These are phyloP conservation scores for Dioctria linearis DNA, from an alignment of 2,888 invertebrate genomes.

Conservation along the genomic window DNA sequence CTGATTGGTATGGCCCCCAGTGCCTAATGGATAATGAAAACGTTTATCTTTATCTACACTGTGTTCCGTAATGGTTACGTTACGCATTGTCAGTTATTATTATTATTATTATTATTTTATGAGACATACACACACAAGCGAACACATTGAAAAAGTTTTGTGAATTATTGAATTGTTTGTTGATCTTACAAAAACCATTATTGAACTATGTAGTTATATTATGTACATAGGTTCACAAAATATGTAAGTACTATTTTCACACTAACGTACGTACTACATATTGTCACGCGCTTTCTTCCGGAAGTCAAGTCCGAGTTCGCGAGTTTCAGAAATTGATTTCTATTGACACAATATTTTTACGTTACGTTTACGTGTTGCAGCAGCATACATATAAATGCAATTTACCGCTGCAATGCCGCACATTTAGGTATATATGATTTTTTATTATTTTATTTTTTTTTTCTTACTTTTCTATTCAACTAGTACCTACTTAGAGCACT, in stretches of 20 bases:
- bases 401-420: neutral
- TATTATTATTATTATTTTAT: too few relatives aligned
- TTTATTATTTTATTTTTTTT: too few relatives aligned
- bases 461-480: too few relatives aligned
- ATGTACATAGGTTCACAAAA: neutral
- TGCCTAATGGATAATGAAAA: conserved; percentile 50
- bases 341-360: conserved; percentile 39
- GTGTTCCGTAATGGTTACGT: conserved; percentile 7
- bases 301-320: conserved; percentile 36
- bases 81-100: conserved; percentile 7
- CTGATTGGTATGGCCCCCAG: conserved; percentile 41
- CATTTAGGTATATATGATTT: too few relatives aligned
- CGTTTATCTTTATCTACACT: conserved; percentile 38
- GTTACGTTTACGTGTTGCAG: conserved; percentile 29
- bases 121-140: neutral
- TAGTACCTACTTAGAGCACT: neutral
- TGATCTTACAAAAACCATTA: neutral
- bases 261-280: conserved; percentile 8
- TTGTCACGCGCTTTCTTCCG: conserved; percentile 49
- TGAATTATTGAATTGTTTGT: neutral
- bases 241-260: conserved; percentile 23
- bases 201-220: too few relatives aligned
- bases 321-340: conserved; percentile 45
- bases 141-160: conserved; percentile 12
- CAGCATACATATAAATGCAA: neutral